Evolutionary conservation across 2,797 vertebrate genomes (phyloP).

Genomic region (Uromys caudimaculatus): DNA sequence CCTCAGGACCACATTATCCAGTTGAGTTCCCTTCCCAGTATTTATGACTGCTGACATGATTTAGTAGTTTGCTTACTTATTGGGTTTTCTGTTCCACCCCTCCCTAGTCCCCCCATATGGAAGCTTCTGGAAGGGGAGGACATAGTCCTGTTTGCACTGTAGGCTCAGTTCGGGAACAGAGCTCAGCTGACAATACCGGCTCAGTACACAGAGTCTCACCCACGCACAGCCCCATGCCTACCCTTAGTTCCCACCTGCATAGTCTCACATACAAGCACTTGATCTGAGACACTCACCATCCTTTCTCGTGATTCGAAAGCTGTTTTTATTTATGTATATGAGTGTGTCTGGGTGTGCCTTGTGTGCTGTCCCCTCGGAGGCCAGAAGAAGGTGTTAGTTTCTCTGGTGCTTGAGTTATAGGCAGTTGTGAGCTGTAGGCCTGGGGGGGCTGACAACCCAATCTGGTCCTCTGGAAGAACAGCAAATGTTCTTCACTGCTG

Average conservation of each 20-base stretch:
- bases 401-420: not conserved
- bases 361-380: not conserved
- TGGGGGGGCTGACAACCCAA: not conserved
- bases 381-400: not conserved
- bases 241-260: not conserved
- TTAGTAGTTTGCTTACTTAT: not conserved
- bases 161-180: not conserved
- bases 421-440: not conserved
- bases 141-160: not conserved
- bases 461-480: not conserved
- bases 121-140: not conserved
- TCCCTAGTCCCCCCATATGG: not conserved
- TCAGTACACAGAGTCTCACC: not conserved
- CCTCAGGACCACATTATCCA: not conserved
- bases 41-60: not conserved
- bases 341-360: not conserved
- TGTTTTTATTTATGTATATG: not conserved
- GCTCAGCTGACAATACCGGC: not conserved
- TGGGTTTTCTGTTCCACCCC: not conserved
- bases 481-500: not conserved
- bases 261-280: too few species aligned
- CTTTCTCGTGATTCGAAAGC: not conserved
- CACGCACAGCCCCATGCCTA: not conserved
- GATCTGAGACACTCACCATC: not conserved
- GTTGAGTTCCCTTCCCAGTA: conserved; percentile 8